Evolutionary conservation across 1,140 invertebrate species (phyloP).

Genomic region (Orussus abietinus): DNA sequence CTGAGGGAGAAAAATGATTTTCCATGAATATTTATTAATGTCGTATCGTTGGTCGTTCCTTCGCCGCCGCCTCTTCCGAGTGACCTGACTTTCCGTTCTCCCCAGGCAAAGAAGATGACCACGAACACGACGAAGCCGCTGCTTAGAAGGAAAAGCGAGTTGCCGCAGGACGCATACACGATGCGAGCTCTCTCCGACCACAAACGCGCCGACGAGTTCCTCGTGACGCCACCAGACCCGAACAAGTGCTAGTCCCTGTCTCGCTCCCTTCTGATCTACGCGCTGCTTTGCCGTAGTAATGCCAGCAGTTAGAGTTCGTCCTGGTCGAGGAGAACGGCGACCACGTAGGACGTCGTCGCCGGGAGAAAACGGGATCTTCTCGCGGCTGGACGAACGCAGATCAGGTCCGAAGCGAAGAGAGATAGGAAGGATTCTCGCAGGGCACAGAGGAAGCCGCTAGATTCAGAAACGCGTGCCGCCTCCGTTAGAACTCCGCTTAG

Average conservation of each 20-base stretch:
- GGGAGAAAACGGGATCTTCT: not conserved
- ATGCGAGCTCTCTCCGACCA: slow-evolving; percentile 87
- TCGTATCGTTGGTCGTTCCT: no score
- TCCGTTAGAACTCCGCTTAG: no score
- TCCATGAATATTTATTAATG: no score
- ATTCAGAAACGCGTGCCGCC: no score
- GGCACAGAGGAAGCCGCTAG: no score
- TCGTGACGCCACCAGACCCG: slow-evolving; percentile 77
- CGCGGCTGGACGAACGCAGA: no score
- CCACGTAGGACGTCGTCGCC: slow-evolving; percentile 5
- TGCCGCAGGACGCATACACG: slow-evolving; percentile 87
- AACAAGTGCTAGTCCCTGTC: slow-evolving; percentile 74
- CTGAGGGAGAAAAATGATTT: no score
- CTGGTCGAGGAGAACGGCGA: slow-evolving; percentile 16
- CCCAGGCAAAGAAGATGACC: slow-evolving; percentile 47
- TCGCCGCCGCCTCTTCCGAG: no score
- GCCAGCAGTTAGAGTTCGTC: slow-evolving; percentile 44
- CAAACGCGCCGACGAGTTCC: slow-evolving; percentile 85
- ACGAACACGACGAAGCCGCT: slow-evolving; percentile 80
- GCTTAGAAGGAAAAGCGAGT: slow-evolving; percentile 88
- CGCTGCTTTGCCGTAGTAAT: slow-evolving; percentile 46
- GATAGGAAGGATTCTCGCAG: no score
- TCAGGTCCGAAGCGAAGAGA: no score
- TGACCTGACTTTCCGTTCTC: no score
- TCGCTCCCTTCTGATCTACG: slow-evolving; percentile 42